Evolutionary conservation across 1,140 invertebrate species (phyloP).

Genomic region (Zophobas atratus): DNA sequence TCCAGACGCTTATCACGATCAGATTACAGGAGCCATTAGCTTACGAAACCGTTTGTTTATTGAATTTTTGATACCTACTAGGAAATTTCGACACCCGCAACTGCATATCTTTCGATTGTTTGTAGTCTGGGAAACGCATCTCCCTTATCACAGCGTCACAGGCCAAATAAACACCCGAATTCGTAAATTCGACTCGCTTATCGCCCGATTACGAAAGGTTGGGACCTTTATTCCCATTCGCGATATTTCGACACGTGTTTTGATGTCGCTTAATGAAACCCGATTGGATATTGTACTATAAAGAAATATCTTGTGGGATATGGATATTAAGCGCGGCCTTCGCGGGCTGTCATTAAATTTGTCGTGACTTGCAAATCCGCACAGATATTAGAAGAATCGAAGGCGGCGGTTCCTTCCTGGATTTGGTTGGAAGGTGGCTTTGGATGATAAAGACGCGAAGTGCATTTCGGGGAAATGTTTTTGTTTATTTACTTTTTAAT

Average conservation of each 20-base stretch:
- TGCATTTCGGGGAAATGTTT: background rate
- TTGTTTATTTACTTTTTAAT: constrained; percentile 39
- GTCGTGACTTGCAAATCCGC: constrained; percentile 27
- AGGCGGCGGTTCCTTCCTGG: background rate
- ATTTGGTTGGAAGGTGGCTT: background rate
- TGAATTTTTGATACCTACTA: too few species aligned
- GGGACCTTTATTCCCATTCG: constrained; percentile 33
- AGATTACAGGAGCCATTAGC: too few species aligned
- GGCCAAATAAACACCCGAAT: background rate
- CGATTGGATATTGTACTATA: constrained; percentile 29
- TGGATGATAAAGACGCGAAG: constrained; percentile 4
- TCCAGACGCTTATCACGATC: too few species aligned
- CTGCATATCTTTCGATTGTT: too few species aligned
- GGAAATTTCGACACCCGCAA: too few species aligned
- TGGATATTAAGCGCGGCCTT: constrained; percentile 3
- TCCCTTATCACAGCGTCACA: too few species aligned
- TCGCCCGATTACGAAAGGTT: constrained; percentile 29
- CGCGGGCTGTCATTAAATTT: constrained; percentile 23
- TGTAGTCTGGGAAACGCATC: too few species aligned
- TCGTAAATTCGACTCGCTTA: background rate
- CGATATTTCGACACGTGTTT: constrained; percentile 22
- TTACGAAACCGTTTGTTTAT: too few species aligned
- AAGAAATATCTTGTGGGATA: constrained; percentile 4
- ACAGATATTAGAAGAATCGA: background rate
- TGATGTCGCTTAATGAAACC: constrained; percentile 4